phyloP scores from a whole-genome alignment of 2,888 invertebrate species.

The Cephonodes hylas region DNA sequence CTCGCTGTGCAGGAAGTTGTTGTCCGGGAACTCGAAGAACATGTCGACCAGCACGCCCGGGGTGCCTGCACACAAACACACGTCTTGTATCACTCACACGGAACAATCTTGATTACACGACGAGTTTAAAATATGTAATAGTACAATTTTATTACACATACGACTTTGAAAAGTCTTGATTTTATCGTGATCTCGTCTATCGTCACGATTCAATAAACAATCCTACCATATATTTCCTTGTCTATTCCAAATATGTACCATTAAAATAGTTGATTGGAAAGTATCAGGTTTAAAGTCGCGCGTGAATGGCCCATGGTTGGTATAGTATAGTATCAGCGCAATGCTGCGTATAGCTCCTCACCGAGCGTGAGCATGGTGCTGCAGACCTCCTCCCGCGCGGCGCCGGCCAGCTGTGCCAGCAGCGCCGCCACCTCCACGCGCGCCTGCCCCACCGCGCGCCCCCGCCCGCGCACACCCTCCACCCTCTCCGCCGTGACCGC shows the following conservation, averaged over 20 bases:
- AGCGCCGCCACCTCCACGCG: slow-evolving; percentile 89
- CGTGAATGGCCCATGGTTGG: not conserved
- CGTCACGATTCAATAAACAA: too few species aligned
- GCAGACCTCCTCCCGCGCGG: slow-evolving; percentile 86
- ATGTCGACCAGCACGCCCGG: slow-evolving; percentile 88
- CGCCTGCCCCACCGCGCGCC: slow-evolving; percentile 82
- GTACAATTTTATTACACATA: too few species aligned
- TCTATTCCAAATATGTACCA: too few species aligned
- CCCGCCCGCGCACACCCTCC: not conserved
- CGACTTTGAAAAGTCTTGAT: too few species aligned
- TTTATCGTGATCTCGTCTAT: too few species aligned
- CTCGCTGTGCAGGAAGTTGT: slow-evolving; percentile 97
- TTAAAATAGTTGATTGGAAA: too few species aligned
- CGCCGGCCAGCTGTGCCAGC: slow-evolving; percentile 87
- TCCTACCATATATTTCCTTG: too few species aligned
- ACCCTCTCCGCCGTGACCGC: too few species aligned
- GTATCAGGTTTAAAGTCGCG: not conserved
- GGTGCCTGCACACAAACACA: slow-evolving; percentile 64
- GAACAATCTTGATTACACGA: too few species aligned
- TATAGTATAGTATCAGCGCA: too few species aligned
- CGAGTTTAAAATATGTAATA: too few species aligned
- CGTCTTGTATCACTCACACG: not conserved
- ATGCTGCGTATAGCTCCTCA: too few species aligned
- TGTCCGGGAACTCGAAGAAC: slow-evolving; percentile 94
- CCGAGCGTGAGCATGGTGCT: slow-evolving; percentile 83